Percentiles rank a stretch among this genome's conserved stretches.
Evolutionary conservation across 2,888 invertebrate genomes (phyloP).

Genomic region (Mesopsocus fuscifrons): DNA sequence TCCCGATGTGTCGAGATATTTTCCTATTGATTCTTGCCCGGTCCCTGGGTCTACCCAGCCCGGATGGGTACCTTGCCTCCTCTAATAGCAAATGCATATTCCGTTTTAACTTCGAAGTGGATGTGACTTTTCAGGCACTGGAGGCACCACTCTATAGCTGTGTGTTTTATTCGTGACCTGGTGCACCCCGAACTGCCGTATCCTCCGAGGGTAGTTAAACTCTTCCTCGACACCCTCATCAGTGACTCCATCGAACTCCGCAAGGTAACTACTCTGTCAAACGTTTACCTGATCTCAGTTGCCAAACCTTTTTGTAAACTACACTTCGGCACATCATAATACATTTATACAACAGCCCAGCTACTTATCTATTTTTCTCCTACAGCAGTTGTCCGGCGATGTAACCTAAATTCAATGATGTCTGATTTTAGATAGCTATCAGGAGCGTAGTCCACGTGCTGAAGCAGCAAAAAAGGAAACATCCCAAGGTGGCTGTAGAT

Average conservation of each 20-base stretch:
- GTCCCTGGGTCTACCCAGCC: too few species aligned
- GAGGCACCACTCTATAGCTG: slow-evolving; percentile 58
- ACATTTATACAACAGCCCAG: too few species aligned
- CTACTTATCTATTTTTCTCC: too few species aligned
- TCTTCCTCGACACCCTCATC: slow-evolving; percentile 42
- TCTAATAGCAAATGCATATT: too few species aligned
- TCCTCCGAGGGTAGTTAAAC: slow-evolving; percentile 39
- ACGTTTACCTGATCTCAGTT: neutral
- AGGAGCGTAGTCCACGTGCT: slow-evolving; percentile 40
- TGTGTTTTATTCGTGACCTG: slow-evolving; percentile 49
- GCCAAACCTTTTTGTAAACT: too few species aligned
- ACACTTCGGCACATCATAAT: slow-evolving; percentile 1
- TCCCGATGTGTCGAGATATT: neutral
- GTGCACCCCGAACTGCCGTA: slow-evolving; percentile 50
- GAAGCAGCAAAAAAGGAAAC: slow-evolving; percentile 49
- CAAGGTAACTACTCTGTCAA: slow-evolving; percentile 24
- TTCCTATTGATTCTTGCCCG: too few species aligned
- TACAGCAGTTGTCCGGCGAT: too few species aligned
- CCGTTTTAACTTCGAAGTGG: too few species aligned
- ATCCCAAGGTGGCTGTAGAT: slow-evolving; percentile 37
- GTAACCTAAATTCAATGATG: too few species aligned
- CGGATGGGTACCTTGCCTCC: too few species aligned
- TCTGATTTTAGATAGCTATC: slow-evolving; percentile 34
- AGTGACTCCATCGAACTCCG: slow-evolving; percentile 67
- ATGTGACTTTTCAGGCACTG: slow-evolving; percentile 54